Percentiles rank a stretch among this genome's conserved stretches.
Evolutionary conservation across 2,888 invertebrate genomes (phyloP).

Genomic region (Pyrrhia umbra): DNA sequence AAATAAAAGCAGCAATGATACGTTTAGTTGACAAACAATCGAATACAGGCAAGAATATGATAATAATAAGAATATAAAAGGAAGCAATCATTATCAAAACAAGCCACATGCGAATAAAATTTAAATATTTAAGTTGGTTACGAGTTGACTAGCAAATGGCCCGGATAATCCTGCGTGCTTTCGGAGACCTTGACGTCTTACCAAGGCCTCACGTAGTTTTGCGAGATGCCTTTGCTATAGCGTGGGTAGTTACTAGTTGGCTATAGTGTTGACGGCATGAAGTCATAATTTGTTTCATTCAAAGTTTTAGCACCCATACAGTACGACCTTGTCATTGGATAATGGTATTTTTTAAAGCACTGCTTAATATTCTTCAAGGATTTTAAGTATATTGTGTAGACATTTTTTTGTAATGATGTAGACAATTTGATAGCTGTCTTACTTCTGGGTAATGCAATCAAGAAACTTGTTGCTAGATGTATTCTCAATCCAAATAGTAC

Average conservation of each 20-base stretch:
- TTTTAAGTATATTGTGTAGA: not conserved
- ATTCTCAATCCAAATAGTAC: not conserved
- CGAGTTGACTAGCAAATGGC: slow-evolving; percentile 75
- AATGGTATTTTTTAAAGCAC: slow-evolving; percentile 20
- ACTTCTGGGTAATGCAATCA: not conserved
- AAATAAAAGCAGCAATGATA: not conserved
- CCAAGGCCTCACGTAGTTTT: slow-evolving; percentile 78
- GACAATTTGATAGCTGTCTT: not conserved
- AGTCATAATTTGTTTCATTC: slow-evolving; percentile 63
- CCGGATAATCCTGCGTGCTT: slow-evolving; percentile 82
- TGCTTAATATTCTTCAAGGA: slow-evolving; percentile 3
- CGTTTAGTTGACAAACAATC: not conserved
- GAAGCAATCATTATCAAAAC: slow-evolving; percentile 57
- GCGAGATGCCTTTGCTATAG: slow-evolving; percentile 54
- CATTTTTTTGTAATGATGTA: not conserved
- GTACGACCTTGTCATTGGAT: slow-evolving; percentile 43
- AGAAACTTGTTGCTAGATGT: not conserved
- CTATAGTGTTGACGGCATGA: slow-evolving; percentile 62
- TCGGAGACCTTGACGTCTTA: slow-evolving; percentile 76
- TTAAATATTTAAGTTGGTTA: slow-evolving; percentile 62
- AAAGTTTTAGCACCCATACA: slow-evolving; percentile 42
- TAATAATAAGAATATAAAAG: slow-evolving; percentile 39
- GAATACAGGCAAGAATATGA: slow-evolving; percentile 6
- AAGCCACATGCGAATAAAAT: slow-evolving; percentile 49
- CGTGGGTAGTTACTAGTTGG: slow-evolving; percentile 57